Conservation (phyloP, 2,113 vertebrate genomes). For the Entosphenus tridentatus region DNA sequence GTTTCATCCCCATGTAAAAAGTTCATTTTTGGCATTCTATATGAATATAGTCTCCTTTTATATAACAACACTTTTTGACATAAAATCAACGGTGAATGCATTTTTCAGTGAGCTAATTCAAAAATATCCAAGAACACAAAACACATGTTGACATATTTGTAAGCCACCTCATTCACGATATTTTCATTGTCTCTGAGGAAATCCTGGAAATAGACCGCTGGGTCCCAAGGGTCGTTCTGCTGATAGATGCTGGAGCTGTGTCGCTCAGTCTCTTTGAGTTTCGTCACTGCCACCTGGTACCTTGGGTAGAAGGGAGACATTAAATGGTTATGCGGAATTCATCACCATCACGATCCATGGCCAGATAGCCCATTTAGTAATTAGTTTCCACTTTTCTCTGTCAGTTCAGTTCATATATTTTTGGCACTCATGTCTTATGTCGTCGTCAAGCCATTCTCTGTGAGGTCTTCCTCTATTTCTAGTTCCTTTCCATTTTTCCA, state of each 20-base stretch:
- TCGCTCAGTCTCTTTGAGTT: constrained; percentile 42
- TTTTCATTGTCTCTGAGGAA: constrained; percentile 45
- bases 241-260: constrained; percentile 53
- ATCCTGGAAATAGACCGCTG: constrained; percentile 39
- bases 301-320: constrained; percentile 16
- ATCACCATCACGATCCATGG: too few species aligned
- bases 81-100: background rate
- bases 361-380: too few species aligned
- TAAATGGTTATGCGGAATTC: too few species aligned
- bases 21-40: background rate
- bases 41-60: background rate
- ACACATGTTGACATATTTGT: background rate
- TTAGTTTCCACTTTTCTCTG: too few species aligned
- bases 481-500: too few species aligned
- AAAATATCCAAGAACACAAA: background rate
- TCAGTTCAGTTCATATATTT: too few species aligned
- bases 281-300: constrained; percentile 61
- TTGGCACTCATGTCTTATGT: too few species aligned
- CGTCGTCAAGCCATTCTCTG: too few species aligned
- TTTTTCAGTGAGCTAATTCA: background rate
- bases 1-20: background rate
- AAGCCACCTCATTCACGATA: constrained; percentile 39
- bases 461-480: too few species aligned
- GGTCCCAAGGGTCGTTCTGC: constrained; percentile 52
- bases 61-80: background rate